Evolutionary conservation across 2,113 vertebrate species (phyloP).

Genomic region (Athene noctua): DNA sequence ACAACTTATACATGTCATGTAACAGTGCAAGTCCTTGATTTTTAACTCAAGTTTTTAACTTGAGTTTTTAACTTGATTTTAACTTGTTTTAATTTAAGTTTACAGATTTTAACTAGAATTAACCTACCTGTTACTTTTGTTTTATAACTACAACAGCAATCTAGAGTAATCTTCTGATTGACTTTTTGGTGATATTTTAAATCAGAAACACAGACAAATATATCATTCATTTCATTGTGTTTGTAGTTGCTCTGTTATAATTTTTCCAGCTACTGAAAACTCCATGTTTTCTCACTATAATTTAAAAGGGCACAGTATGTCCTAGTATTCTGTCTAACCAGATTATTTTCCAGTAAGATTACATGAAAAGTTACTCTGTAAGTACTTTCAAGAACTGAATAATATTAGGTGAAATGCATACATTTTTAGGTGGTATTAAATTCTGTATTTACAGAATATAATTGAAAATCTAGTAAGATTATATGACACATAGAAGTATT

Average conservation of each 20-base stretch:
- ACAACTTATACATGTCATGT: background rate
- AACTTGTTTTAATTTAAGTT: background rate
- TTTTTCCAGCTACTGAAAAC: background rate
- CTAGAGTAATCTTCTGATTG: background rate
- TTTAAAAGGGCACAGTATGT: background rate
- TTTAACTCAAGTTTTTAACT: background rate
- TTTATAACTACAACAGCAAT: background rate
- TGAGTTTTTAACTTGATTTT: too few species aligned
- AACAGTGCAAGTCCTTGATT: background rate
- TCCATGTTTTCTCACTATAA: background rate
- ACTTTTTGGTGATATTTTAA: background rate
- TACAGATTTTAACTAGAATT: background rate
- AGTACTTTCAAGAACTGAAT: background rate
- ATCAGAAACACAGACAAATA: background rate
- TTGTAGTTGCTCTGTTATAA: background rate
- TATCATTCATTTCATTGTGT: background rate
- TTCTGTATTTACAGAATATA: background rate
- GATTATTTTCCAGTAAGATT: background rate
- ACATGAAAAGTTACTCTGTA: background rate
- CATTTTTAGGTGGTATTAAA: background rate
- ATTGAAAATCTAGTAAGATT: background rate
- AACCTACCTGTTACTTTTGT: background rate
- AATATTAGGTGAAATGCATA: background rate
- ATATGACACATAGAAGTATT: background rate
- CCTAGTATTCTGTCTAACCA: background rate